phyloP scores from a whole-genome alignment of 2,888 invertebrate species.

The Cyrtodaria siliqua region DNA sequence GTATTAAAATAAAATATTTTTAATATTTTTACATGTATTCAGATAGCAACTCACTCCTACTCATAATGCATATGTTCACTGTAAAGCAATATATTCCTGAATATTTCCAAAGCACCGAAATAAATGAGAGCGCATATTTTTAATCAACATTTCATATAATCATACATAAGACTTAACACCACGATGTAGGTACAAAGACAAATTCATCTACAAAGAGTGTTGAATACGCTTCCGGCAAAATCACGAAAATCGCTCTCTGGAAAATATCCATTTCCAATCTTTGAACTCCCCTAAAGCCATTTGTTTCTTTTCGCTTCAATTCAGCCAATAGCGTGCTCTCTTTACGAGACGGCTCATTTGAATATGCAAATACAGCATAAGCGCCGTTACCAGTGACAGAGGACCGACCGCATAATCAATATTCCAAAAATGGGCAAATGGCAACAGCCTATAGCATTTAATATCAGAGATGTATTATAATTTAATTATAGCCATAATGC shows the following conservation, averaged over 20 bases:
- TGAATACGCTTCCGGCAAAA: conserved; percentile 3
- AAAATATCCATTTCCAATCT: conserved; percentile 17
- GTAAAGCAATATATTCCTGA: too few species aligned
- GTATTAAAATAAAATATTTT: too few species aligned
- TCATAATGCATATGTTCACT: too few species aligned
- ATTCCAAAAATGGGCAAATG: conserved; percentile 57
- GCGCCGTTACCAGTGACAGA: conserved; percentile 28
- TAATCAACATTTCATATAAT: background rate
- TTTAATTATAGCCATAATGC: conserved; percentile 79
- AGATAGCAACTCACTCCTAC: too few species aligned
- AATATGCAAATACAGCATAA: conserved; percentile 52
- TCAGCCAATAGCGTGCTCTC: conserved; percentile 53
- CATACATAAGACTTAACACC: background rate
- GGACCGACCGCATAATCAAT: conserved; percentile 53
- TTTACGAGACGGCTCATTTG: conserved; percentile 42
- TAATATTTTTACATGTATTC: too few species aligned
- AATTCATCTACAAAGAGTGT: background rate
- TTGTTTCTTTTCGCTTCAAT: conserved; percentile 17
- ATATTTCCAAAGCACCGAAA: too few species aligned
- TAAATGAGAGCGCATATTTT: background rate
- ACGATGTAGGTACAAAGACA: background rate
- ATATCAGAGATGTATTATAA: conserved; percentile 76
- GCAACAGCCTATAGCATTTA: conserved; percentile 65
- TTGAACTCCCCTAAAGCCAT: background rate
- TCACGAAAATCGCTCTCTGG: background rate